Evolutionary conservation across 2,113 vertebrate species (phyloP).

Genomic region (Dasyurus viverrinus): DNA sequence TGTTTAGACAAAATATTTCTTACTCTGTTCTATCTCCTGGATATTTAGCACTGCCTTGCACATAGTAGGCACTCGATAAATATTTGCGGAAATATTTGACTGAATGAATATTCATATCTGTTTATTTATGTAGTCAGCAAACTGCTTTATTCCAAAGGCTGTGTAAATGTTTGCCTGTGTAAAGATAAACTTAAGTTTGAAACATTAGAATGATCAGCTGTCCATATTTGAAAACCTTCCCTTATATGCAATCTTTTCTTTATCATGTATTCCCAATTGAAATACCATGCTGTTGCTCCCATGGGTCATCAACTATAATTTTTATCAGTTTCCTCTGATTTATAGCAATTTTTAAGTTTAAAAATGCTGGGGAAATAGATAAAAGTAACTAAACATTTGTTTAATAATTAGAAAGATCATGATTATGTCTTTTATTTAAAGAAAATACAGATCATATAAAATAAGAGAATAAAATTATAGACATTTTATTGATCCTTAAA

Average conservation of each 20-base stretch:
- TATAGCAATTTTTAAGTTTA: neutral
- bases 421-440: conserved; percentile 9
- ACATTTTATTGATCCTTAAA: conserved; percentile 9
- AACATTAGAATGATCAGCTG: neutral
- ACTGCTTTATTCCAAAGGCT: conserved; percentile 15
- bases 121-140: conserved; percentile 56
- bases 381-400: conserved; percentile 27
- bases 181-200: conserved; percentile 38
- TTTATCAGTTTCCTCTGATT: neutral
- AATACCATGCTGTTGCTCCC: neutral
- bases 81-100: neutral
- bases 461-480: conserved; percentile 20
- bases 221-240: neutral
- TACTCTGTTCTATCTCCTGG: neutral
- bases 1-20: neutral
- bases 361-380: neutral
- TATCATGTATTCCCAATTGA: neutral
- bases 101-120: conserved; percentile 12
- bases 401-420: neutral
- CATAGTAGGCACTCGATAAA: neutral
- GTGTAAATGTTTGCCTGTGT: conserved; percentile 60
- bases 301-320: neutral
- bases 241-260: neutral
- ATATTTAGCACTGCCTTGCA: neutral
- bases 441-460: conserved; percentile 21